Evolutionary conservation across 2,888 invertebrate genomes (phyloP).

Genomic region (Hirtodrosophila trivittata): DNA sequence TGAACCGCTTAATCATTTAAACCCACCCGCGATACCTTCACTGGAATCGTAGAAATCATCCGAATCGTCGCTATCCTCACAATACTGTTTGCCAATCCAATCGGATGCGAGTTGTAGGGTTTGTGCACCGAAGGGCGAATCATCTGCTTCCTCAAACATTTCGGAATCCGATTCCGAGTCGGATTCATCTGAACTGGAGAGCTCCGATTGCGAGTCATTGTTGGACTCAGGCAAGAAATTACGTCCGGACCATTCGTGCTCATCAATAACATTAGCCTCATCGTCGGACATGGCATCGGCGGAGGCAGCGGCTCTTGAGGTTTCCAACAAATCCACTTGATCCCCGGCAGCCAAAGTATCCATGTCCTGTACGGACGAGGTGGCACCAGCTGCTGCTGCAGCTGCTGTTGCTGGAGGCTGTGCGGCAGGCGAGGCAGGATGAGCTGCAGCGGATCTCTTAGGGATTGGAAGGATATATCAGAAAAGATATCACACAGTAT

Average conservation of each 20-base stretch:
- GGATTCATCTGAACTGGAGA: slow-evolving; percentile 85
- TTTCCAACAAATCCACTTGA: slow-evolving; percentile 82
- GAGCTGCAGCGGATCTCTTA: slow-evolving; percentile 54
- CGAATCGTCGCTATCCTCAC: slow-evolving; percentile 84
- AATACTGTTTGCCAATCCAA: slow-evolving; percentile 87
- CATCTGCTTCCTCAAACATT: slow-evolving; percentile 88
- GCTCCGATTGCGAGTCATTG: slow-evolving; percentile 88
- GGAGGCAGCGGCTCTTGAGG: slow-evolving; percentile 64
- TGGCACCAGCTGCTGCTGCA: slow-evolving; percentile 16
- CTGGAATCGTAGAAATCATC: slow-evolving; percentile 84
- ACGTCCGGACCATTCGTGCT: slow-evolving; percentile 97
- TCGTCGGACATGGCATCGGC: slow-evolving; percentile 87
- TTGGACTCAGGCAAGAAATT: slow-evolving; percentile 93
- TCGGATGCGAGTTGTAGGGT: slow-evolving; percentile 88
- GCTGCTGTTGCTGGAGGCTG: slow-evolving; percentile 35
- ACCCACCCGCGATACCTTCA: slow-evolving; percentile 82
- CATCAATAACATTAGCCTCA: slow-evolving; percentile 91
- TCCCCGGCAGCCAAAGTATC: slow-evolving; percentile 61
- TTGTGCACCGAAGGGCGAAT: slow-evolving; percentile 85
- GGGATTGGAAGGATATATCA: neutral
- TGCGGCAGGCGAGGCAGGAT: slow-evolving; percentile 32
- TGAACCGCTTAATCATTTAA: neutral
- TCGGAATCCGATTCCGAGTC: slow-evolving; percentile 88
- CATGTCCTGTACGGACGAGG: slow-evolving; percentile 42
- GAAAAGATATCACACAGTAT: neutral